Conservation (phyloP, 2,113 vertebrate species). For the Falcunculus frontatus region DNA sequence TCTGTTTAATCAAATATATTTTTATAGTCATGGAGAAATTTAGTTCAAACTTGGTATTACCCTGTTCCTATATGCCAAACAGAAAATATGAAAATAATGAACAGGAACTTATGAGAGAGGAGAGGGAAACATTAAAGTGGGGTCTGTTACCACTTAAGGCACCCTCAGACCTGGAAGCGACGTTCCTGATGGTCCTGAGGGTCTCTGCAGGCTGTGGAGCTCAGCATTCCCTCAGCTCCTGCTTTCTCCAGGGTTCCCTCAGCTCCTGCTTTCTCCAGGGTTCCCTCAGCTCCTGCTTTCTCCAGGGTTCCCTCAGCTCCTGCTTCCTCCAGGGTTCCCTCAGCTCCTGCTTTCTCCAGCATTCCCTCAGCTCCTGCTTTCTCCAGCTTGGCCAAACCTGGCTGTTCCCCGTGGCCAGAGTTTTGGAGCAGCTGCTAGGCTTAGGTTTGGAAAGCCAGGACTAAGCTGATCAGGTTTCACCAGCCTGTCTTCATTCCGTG, state of each 20-base stretch:
- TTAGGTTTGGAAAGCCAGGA: background rate
- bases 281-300: background rate
- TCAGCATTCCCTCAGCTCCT: background rate
- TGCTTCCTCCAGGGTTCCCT: fast-evolving
- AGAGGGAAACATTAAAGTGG: background rate
- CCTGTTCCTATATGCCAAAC: background rate
- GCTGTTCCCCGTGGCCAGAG: fast-evolving
- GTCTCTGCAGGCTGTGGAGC: background rate
- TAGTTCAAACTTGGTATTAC: background rate
- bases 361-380: background rate
- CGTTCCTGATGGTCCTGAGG: fast-evolving
- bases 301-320: background rate
- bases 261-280: fast-evolving
- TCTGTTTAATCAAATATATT: conserved; percentile 62
- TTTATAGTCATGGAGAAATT: conserved; percentile 36
- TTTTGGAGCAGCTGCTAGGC: background rate
- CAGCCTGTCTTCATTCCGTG: background rate
- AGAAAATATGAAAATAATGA: background rate
- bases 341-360: background rate
- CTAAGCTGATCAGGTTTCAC: background rate
- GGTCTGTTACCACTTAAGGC: background rate
- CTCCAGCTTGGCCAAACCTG: background rate
- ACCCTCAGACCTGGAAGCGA: fast-evolving
- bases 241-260: fast-evolving
- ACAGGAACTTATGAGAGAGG: background rate